These are phyloP conservation scores for Bombus soroeensis DNA, from an alignment of 1,140 invertebrate genomes.

Conservation along the genomic window DNA sequence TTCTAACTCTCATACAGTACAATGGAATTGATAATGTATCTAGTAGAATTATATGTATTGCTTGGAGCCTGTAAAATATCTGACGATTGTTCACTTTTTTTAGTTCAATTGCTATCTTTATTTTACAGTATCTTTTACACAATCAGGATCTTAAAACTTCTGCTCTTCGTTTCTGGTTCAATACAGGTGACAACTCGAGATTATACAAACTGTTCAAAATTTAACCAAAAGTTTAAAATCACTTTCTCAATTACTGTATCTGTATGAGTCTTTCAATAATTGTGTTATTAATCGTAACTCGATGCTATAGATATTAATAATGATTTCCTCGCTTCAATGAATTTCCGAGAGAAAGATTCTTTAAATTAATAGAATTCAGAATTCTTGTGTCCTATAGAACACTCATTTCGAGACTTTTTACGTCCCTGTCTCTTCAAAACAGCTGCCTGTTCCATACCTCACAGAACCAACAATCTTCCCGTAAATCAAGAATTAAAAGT, in stretches of 20 bases:
- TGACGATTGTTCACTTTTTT: neutral
- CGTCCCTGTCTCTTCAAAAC: neutral
- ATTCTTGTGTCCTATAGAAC: neutral
- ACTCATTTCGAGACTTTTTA: neutral
- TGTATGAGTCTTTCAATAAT: neutral
- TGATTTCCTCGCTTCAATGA: neutral
- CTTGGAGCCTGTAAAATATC: neutral
- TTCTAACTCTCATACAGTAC: neutral
- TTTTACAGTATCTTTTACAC: neutral
- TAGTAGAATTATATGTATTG: neutral
- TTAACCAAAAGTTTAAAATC: neutral
- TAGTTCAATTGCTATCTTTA: neutral
- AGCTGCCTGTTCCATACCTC: neutral
- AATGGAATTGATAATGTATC: neutral
- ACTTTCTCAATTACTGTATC: neutral
- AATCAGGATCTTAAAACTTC: neutral
- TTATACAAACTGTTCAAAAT: neutral
- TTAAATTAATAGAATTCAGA: neutral
- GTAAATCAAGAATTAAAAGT: conserved; percentile 43
- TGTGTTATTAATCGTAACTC: too few relatives aligned
- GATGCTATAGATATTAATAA: neutral
- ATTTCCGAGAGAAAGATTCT: neutral
- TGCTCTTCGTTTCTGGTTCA: neutral
- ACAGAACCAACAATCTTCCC: neutral
- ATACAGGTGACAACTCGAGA: neutral